phyloP scores from a whole-genome alignment of 2,888 invertebrate species.

The Andrena camellia region DNA sequence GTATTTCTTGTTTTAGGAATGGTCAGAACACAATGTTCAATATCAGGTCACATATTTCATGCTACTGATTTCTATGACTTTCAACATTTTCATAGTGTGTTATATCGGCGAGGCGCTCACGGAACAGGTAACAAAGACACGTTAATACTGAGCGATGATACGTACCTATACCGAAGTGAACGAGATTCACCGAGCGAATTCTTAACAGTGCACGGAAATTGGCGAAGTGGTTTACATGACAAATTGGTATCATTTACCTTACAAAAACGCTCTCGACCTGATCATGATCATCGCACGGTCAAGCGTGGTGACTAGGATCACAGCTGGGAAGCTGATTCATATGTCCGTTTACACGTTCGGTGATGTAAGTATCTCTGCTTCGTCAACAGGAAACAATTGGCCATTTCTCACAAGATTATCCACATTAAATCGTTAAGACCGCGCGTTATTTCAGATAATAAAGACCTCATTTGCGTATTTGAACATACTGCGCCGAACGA shows the following conservation, averaged over 20 bases:
- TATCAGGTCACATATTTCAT: constrained; percentile 41
- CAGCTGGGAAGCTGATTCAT: constrained; percentile 78
- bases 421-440: no score
- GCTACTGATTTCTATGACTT: constrained; percentile 55
- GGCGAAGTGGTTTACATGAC: constrained; percentile 76
- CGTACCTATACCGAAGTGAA: background rate
- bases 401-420: background rate
- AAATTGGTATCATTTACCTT: constrained; percentile 76
- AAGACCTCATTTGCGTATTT: constrained; percentile 54
- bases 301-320: constrained; percentile 70
- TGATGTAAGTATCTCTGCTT: constrained; percentile 67
- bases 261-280: constrained; percentile 67
- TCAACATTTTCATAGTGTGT: constrained; percentile 68
- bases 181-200: constrained; percentile 4
- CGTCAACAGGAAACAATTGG: no score
- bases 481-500: constrained; percentile 43
- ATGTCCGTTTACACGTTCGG: constrained; percentile 75
- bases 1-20: constrained; percentile 53
- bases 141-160: background rate
- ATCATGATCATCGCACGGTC: constrained; percentile 73
- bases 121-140: constrained; percentile 61
- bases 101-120: constrained; percentile 64
- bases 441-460: constrained; percentile 45
- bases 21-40: constrained; percentile 41
- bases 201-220: constrained; percentile 71